Conservation (phyloP, 2,888 invertebrate species). For the Chirona hameri region DNA sequence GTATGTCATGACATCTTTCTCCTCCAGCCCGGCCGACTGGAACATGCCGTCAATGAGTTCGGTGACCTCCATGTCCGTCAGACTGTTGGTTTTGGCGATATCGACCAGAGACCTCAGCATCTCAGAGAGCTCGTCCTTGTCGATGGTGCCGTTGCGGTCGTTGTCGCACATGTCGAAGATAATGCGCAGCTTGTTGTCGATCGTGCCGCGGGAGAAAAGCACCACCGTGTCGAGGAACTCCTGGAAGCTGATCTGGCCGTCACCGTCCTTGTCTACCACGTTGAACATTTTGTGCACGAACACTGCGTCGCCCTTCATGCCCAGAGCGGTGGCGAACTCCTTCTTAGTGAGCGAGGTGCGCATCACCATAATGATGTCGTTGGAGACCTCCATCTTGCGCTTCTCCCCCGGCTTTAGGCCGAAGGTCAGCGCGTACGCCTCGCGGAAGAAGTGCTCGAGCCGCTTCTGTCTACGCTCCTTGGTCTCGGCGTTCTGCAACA, state of each 20-base stretch:
- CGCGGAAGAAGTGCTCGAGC: conserved; percentile 89
- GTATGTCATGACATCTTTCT: conserved; percentile 84
- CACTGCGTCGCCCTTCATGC: conserved; percentile 90
- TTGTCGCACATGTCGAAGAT: conserved; percentile 98
- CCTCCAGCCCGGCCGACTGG: conserved; percentile 82
- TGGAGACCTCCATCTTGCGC: conserved; percentile 54
- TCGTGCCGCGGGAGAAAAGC: conserved; percentile 84
- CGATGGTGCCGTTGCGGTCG: conserved; percentile 88
- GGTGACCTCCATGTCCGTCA: conserved; percentile 78
- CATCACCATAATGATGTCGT: conserved; percentile 84
- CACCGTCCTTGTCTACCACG: conserved; percentile 90
- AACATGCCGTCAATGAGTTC: conserved; percentile 94
- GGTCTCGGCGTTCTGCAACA: conserved; percentile 87
- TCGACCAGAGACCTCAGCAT: conserved; percentile 90
- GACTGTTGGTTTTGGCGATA: conserved; percentile 81
- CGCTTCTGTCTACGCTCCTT: conserved; percentile 87
- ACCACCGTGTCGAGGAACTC: conserved; percentile 93
- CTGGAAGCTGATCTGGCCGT: conserved; percentile 83
- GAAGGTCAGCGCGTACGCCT: conserved; percentile 90
- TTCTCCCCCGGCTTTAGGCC: conserved; percentile 83
- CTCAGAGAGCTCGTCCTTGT: conserved; percentile 86
- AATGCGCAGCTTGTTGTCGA: conserved; percentile 86
- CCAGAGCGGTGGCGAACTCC: conserved; percentile 91
- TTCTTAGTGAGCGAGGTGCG: conserved; percentile 83
- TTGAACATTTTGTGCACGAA: conserved; percentile 98